Evolutionary conservation across 2,797 vertebrate species (phyloP), one percentile per base, ranked within the genome.

Genomic region (Trachops cirrhosus): DNA sequence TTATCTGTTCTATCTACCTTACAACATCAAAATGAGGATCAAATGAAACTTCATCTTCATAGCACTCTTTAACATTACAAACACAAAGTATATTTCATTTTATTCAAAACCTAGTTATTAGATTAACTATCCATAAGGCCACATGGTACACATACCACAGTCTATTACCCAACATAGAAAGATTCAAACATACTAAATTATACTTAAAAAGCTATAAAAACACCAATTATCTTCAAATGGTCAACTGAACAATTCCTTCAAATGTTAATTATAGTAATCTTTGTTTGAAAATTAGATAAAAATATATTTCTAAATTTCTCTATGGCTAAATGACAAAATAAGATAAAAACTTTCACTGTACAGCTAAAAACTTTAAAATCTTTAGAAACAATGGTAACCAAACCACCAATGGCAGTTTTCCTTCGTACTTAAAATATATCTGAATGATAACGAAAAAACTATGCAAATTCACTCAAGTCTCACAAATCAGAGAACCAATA

Each of bases 241-340:
- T 75, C 26, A 24, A 92, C 4, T 68, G 16, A 92, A 87, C 62
- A 86, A 77, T 29, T 29, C 4, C 26, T 59, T 29, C 57, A 12
- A 59, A 59, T 59, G 75, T 73, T 71, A 86, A 37, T 78, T 74
- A 91, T 9, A 59, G n/a, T 48, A 68, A 39, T 14, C 9, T 39
- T 74, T 39, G 0, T 89, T 77, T 96, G 59, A 89, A 78, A 83
- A 94, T 41, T 57, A 57, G 5, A 85, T 78, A 5, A 96, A 91
- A 88, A 87, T n/a, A 70, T 24, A 86, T 87, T 94, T 74, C 52
- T 39, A 74, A 86, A 82, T 86, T 70, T 86, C 67, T 77, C 85
- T 54, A 74, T 32, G 3, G 26, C 41, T 77, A 29, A 84, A 62
- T 46, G 57, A 59, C 57, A 59, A 59, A 75, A 48, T 22, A 78